Base-by-base conservation (phyloP, 2,888 invertebrate species). In the Volucella inflata region DNA sequence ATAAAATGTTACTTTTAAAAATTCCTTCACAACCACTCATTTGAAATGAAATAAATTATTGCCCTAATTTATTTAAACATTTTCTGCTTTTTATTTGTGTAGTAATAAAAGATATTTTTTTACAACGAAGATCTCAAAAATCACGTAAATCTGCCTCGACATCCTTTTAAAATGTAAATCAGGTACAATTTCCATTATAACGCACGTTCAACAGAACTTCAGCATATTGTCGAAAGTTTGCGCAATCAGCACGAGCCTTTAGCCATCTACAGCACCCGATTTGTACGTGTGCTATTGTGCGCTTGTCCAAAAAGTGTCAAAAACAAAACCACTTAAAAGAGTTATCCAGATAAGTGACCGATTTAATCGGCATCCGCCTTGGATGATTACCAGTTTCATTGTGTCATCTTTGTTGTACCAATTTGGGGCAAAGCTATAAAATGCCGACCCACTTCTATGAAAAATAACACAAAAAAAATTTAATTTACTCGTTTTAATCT, bases 131-230 rank as follows among this genome's bases (percentile, higher is more conserved):
- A 21, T 21, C 21, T 21, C 21, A 21, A 21, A 21, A 2, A 21
- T 3, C 17, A 11, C 17, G 38, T 21, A 40, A 55, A 48, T 21
- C 21, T 21, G 3, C n/a, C 9, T 36, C 14, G 8, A 60, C 17
- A 44, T 60, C 70, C 65, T 50, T 75, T 84, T 75, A 76, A 80
- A 80, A 84, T 84, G 79, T 75, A 57, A 80, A 80, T 67, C 85
- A 85, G 80, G 85, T 85, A 85, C 67, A 62, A 72, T 85, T 72
- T 57, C 62, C 71, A 76, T 76, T 71, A 84, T 84, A 84, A 75
- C 74, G 78, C 74, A 76, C 71, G 82, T 72, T 72, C 77, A 62
- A 77, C 60, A 62, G 74, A 74, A 72, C 46, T 46, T 67, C 51
- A 62, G 50, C 65, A 60, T 71, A 60, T 74, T 81, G 59, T 51